A percentile compares a stretch with the other conserved stretches of the same genome.
Conservation (phyloP, 2,113 vertebrate species). For the Antechinus flavipes region DNA sequence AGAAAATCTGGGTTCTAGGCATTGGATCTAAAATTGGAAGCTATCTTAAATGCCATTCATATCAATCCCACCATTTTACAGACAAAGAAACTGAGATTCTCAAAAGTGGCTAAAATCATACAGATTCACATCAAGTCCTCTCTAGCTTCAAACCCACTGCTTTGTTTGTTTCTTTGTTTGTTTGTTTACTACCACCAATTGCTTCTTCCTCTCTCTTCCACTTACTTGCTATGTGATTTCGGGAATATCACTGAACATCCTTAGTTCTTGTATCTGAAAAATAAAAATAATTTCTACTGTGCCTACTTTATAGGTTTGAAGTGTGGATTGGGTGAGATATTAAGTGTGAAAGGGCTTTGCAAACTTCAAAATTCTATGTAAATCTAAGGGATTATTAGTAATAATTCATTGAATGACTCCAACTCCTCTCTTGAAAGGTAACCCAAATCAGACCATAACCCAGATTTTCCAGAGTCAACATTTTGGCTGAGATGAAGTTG, state of each 20-base stretch:
- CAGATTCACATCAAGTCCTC: neutral
- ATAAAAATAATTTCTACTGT: neutral
- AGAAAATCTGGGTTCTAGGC: neutral
- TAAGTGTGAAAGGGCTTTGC: neutral
- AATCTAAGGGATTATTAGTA: neutral
- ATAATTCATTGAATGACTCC: neutral
- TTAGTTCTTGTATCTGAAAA: neutral
- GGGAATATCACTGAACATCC: neutral
- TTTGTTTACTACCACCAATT: neutral
- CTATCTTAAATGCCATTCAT: neutral
- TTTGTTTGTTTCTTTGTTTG: neutral
- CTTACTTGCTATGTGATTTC: neutral
- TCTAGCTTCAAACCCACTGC: neutral
- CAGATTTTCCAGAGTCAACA: neutral
- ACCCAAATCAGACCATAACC: neutral
- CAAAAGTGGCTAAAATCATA: neutral
- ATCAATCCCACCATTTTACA: neutral
- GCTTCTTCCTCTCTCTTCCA: neutral
- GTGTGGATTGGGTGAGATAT: neutral
- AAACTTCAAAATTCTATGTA: neutral
- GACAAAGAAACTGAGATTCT: neutral
- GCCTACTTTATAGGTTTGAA: neutral
- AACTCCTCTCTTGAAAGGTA: neutral
- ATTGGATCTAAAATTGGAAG: neutral
- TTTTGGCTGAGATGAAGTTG: fast-evolving